Percentiles rank a stretch among this genome's conserved stretches.
phyloP scores from a whole-genome alignment of 2,113 vertebrate genomes.

The Strigops habroptila region DNA sequence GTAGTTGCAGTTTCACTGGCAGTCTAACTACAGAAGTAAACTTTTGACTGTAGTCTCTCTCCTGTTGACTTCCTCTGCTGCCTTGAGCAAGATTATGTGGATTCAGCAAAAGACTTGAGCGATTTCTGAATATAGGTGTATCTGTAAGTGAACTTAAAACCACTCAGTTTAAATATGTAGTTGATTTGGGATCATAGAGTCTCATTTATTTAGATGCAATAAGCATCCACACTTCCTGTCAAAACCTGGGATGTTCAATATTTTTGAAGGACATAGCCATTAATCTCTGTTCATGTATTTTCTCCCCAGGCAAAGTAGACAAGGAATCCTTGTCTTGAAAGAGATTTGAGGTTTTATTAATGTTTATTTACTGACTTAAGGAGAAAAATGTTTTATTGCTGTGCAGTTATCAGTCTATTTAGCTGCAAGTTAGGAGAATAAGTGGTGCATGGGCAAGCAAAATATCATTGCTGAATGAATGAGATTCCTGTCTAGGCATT shows the following conservation, averaged over 20 bases:
- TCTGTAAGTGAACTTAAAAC: not conserved
- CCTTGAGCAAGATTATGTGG: not conserved
- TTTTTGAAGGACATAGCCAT: not conserved
- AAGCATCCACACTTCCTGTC: not conserved
- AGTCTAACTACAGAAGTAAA: rapidly evolving
- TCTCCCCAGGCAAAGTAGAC: not conserved
- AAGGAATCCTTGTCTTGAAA: not conserved
- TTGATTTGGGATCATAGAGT: not conserved
- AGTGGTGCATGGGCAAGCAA: not conserved
- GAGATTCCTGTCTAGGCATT: slow-evolving; percentile 6
- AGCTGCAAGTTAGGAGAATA: not conserved
- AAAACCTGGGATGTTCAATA: rapidly evolving
- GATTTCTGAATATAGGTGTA: not conserved
- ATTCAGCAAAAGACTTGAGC: not conserved
- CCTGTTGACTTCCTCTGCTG: not conserved
- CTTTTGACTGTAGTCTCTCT: not conserved
- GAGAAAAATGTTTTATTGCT: not conserved
- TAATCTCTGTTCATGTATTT: not conserved
- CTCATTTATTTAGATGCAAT: not conserved
- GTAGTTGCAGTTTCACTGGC: not conserved
- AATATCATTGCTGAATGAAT: not conserved
- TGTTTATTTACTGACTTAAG: not conserved
- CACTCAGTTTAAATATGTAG: not conserved
- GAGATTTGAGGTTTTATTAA: not conserved
- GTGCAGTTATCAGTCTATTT: not conserved